phyloP scores from a whole-genome alignment of 2,888 invertebrate genomes.

The Cerastis leucographa region DNA sequence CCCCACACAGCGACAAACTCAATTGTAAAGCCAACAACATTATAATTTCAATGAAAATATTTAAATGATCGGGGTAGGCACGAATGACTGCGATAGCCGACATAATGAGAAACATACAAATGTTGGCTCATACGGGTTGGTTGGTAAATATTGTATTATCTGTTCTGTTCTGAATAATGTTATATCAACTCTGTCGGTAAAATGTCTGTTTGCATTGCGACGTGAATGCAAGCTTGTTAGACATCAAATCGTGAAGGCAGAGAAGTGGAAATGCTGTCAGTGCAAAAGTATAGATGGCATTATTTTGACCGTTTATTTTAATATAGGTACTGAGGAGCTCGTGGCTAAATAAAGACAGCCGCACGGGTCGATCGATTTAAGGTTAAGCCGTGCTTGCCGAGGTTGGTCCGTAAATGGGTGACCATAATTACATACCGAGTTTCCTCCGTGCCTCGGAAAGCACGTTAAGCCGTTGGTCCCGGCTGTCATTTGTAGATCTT shows the following conservation, averaged over 20 bases:
- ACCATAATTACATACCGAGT: no score
- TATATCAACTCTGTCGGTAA: conserved; percentile 46
- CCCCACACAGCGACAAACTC: no score
- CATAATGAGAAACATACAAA: conserved; percentile 81
- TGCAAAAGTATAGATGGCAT: not conserved
- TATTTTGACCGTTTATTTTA: not conserved
- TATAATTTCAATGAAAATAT: conserved; percentile 56
- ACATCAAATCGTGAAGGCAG: conserved; percentile 1
- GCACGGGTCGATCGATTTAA: no score
- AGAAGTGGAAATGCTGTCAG: not conserved
- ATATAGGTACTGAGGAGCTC: no score
- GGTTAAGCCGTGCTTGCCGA: no score
- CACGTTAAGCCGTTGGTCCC: no score
- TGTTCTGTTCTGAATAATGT: conserved; percentile 63
- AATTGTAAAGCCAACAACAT: conserved; percentile 17
- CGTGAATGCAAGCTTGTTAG: conserved; percentile 26
- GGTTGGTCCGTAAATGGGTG: no score
- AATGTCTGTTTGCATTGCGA: conserved; percentile 55
- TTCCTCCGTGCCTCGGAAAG: no score
- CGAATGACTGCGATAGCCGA: conserved; percentile 56
- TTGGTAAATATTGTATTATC: conserved; percentile 73
- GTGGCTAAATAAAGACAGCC: no score
- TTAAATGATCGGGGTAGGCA: conserved; percentile 60
- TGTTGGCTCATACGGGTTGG: conserved; percentile 73
- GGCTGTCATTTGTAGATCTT: no score